These are phyloP conservation scores for Notoglanidium macrostoma DNA, from an alignment of 2,797 vertebrate genomes.

Conservation along the genomic window DNA sequence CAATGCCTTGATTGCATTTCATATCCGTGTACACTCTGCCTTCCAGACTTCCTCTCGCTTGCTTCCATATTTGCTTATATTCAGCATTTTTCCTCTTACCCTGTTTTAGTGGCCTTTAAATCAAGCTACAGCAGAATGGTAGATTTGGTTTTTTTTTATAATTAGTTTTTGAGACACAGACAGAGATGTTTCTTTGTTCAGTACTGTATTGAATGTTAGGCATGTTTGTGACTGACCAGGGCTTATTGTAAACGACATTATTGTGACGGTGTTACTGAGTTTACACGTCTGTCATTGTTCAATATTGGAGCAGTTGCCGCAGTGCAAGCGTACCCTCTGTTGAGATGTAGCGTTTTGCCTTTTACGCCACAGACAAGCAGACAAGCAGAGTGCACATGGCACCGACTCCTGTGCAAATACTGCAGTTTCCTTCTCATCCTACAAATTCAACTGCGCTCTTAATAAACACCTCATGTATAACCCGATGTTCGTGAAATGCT, in stretches of 20 bases:
- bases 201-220: conserved; percentile 57
- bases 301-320: conserved; percentile 44
- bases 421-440: conserved; percentile 20
- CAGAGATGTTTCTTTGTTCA: conserved; percentile 47
- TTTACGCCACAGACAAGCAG: conserved; percentile 25
- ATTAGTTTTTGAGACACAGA: neutral
- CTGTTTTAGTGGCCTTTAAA: neutral
- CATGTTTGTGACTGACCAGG: neutral
- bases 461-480: conserved; percentile 11
- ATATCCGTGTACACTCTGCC: conserved; percentile 58
- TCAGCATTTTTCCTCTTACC: neutral
- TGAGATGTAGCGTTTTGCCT: neutral
- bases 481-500: neutral
- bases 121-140: neutral
- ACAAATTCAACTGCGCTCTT: conserved; percentile 23
- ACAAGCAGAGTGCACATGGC: conserved; percentile 57
- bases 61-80: conserved; percentile 12
- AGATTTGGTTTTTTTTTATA: neutral
- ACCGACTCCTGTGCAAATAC: conserved; percentile 41
- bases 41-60: conserved; percentile 21
- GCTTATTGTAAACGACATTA: neutral
- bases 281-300: neutral
- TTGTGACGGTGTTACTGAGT: neutral
- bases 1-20: conserved; percentile 79
- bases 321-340: conserved; percentile 24